phyloP scores from a whole-genome alignment of 1,140 invertebrate species.

The Steinernema khuongi region DNA sequence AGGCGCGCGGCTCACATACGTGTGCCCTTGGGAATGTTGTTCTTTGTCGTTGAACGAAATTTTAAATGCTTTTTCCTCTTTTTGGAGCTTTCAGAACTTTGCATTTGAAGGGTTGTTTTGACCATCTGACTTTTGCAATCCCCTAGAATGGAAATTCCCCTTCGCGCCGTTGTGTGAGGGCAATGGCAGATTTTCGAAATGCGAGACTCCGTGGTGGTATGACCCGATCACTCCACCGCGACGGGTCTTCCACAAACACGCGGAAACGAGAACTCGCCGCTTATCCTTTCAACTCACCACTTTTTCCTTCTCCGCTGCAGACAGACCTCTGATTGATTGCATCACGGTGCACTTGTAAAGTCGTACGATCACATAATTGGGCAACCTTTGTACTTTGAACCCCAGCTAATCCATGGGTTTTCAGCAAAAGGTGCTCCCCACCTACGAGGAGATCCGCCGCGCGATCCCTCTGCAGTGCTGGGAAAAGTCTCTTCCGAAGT shows the following conservation, averaged over 20 bases:
- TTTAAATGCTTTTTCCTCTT: no score
- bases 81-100: no score
- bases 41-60: no score
- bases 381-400: neutral
- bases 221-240: neutral
- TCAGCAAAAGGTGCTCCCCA: conserved; percentile 29
- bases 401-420: neutral
- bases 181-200: neutral
- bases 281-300: neutral
- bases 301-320: neutral
- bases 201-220: neutral
- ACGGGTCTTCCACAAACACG: neutral
- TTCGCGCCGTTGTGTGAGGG: neutral
- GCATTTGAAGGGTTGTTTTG: no score
- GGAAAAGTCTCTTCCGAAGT: conserved; percentile 48
- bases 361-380: neutral
- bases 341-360: neutral
- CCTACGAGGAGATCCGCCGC: conserved; percentile 34
- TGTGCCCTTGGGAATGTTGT: no score
- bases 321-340: conserved; percentile 9
- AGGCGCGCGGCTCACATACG: neutral
- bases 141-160: no score
- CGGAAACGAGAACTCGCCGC: neutral
- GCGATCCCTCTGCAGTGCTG: conserved; percentile 57
- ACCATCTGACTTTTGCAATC: no score